Base-by-base conservation (phyloP, 2,113 vertebrate species). In the Willisornis vidua region DNA sequence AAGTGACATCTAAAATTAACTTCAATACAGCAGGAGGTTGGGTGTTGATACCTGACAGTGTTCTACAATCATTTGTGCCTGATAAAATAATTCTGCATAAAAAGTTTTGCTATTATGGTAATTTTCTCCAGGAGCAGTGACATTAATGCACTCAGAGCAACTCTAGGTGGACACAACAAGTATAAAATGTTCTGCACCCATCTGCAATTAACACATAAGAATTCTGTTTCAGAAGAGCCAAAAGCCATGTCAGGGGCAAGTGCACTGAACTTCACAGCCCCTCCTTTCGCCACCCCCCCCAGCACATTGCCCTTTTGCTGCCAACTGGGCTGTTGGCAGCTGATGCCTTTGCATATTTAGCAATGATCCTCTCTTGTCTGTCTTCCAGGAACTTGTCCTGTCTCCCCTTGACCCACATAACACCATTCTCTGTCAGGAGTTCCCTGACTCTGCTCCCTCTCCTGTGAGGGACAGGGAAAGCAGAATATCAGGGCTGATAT, bases 201-300 rank as follows among this genome's bases (percentile, higher is more conserved):
- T 7, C 39, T 0, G 10, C 3, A 37, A 67, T 33, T 35, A 37
- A 45, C 31, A 25, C 0, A 0, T 8, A 26, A 35, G 18, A 78
- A 74, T 18, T 45, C 41, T 18, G 4, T 18, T 71, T 68, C n/a
- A 29, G 33, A 61, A 45, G 29, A 67, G 62, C 62, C 62, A 52
- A 62, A 73, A 86, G 45, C 33, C 41, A 14, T 0, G 8, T 24
- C 55, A 71, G 77, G 68, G 58, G 18, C 75, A n/a, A 80, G 43
- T 1, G 54, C 33, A 6, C 15, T 12, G 46, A 49, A 14, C 37
- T 82, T 26, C 3, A 1, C 14, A 7, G 4, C 14, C 49, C 14
- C 31, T 76, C 46, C 24, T 35, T 58, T 67, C 39, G 18, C 15
- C 35, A 35, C 41, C 12, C 3, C 4, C 19, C 10, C 29, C 23